These are phyloP conservation scores for Polydesmus complanatus DNA, from an alignment of 2,888 invertebrate genomes.

Conservation along the genomic window DNA sequence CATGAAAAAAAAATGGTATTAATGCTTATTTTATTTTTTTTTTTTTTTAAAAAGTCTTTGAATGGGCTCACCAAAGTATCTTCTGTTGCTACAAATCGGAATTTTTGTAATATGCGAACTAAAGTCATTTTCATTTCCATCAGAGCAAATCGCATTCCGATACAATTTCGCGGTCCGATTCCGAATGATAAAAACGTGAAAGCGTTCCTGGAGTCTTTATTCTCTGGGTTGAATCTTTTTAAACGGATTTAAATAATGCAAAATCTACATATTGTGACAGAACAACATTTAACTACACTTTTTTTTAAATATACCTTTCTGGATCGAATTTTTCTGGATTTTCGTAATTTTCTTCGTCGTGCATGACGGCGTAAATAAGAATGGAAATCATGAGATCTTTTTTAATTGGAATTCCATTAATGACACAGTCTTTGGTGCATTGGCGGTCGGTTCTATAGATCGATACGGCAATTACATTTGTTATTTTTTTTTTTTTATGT, in stretches of 20 bases:
- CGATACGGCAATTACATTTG: no score
- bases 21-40: no score
- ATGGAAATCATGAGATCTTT: constrained; percentile 3
- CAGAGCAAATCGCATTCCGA: constrained; percentile 24
- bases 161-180: constrained; percentile 22
- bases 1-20: not conserved
- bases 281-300: not conserved
- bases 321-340: constrained; percentile 12
- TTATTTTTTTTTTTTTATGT: no score
- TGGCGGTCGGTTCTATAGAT: constrained; percentile 1
- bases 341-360: constrained; percentile 8
- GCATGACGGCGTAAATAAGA: constrained; percentile 7
- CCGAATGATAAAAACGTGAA: constrained; percentile 25
- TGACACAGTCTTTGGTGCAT: constrained; percentile 4
- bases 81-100: constrained; percentile 16
- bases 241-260: not conserved
- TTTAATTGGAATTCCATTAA: constrained; percentile 6
- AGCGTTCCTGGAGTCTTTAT: constrained; percentile 20
- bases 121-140: constrained; percentile 23
- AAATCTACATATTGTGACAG: not conserved
- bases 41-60: not conserved
- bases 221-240: constrained; percentile 22
- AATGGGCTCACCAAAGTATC: constrained; percentile 6
- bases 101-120: constrained; percentile 22
- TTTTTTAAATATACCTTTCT: constrained; percentile 2